These are phyloP conservation scores for Drosophila nasuta DNA, from an alignment of 1,140 invertebrate genomes.

Conservation along the genomic window DNA sequence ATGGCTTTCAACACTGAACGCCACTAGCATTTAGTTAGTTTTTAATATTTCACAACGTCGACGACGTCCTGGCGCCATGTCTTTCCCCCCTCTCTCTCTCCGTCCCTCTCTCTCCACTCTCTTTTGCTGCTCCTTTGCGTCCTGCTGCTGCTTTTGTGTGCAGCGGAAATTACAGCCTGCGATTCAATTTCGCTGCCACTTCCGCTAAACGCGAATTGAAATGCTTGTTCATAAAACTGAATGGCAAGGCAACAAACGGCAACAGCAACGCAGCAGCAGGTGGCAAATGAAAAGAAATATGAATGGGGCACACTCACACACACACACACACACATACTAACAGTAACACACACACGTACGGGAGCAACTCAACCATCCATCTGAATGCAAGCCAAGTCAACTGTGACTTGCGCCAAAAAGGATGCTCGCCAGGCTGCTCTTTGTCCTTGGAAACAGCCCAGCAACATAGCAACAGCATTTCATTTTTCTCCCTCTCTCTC, in stretches of 20 bases:
- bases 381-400: slow-evolving; percentile 56
- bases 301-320: slow-evolving; percentile 27
- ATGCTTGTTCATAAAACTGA: slow-evolving; percentile 64
- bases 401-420: slow-evolving; percentile 44
- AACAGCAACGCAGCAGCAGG: slow-evolving; percentile 34
- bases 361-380: slow-evolving; percentile 40
- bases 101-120: not conserved
- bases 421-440: slow-evolving; percentile 27
- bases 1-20: slow-evolving; percentile 52
- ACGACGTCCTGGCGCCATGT: not conserved
- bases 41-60: slow-evolving; percentile 54
- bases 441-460: slow-evolving; percentile 29
- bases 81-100: not conserved
- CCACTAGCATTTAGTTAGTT: slow-evolving; percentile 58
- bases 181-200: slow-evolving; percentile 80
- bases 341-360: not conserved
- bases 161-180: slow-evolving; percentile 80
- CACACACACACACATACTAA: slow-evolving; percentile 25
- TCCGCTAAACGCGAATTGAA: slow-evolving; percentile 74
- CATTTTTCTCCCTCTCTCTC: not conserved
- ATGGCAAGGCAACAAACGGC: slow-evolving; percentile 42
- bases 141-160: slow-evolving; percentile 43
- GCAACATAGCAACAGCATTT: not conserved
- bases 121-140: not conserved
- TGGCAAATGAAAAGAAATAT: slow-evolving; percentile 53